These are phyloP conservation scores for Zygothrica quintamaculata DNA, from an alignment of 2,888 invertebrate species.

Conservation along the genomic window DNA sequence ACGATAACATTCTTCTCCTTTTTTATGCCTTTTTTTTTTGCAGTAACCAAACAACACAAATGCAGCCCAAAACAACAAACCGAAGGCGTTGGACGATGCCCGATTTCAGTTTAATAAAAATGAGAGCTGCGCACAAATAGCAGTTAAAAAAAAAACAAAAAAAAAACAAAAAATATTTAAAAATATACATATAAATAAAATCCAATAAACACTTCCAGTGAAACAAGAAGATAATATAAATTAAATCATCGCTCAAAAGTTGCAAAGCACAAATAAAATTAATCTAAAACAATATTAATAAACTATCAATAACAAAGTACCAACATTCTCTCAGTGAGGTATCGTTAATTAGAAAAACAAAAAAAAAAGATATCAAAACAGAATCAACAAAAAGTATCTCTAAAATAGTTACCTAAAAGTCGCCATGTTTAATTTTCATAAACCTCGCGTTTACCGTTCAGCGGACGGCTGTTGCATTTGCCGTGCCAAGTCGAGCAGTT, in stretches of 20 bases:
- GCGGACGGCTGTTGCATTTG: conserved; percentile 94
- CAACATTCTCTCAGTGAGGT: too few relatives aligned
- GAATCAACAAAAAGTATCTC: conserved; percentile 13
- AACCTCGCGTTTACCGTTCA: conserved; percentile 93
- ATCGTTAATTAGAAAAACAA: conserved; percentile 12
- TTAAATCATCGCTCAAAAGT: conserved; percentile 85
- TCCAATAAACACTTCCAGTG: conserved; percentile 42
- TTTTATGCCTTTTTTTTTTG: conserved; percentile 5
- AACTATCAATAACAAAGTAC: not conserved
- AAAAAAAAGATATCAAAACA: conserved; percentile 2
- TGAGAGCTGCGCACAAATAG: conserved; percentile 56
- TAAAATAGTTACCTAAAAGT: conserved; percentile 13
- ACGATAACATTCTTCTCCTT: not conserved
- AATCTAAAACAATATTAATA: too few relatives aligned
- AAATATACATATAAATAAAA: conserved; percentile 5
- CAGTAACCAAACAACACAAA: conserved; percentile 52
- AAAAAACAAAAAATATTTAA: conserved; percentile 3
- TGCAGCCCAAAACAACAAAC: conserved; percentile 52
- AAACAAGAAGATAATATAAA: conserved; percentile 85
- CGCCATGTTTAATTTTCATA: conserved; percentile 93
- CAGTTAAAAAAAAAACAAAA: conserved; percentile 18
- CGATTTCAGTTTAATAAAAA: conserved; percentile 39
- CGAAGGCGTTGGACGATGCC: conserved; percentile 60
- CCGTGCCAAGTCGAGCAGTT: conserved; percentile 94
- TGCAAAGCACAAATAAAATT: conserved; percentile 21